Percentiles rank a stretch among this genome's conserved stretches.
These are phyloP conservation scores for Phallusia fumigata DNA, from an alignment of 23 tunicate genomes.

Conservation along the genomic window DNA sequence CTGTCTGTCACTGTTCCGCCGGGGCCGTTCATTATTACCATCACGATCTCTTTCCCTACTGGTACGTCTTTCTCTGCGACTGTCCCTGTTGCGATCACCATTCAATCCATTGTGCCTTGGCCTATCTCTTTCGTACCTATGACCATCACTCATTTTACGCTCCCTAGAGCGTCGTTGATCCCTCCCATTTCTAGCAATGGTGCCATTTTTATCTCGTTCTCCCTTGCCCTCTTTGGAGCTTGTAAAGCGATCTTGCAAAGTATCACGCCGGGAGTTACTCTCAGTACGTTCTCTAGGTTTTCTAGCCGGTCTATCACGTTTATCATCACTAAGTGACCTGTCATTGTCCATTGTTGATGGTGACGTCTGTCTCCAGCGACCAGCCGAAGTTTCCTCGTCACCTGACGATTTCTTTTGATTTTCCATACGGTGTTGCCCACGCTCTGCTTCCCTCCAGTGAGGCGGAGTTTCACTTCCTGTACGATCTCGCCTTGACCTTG, in stretches of 20 bases:
- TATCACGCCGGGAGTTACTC: neutral
- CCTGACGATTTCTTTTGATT: neutral
- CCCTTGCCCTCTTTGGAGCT: constrained; percentile 1
- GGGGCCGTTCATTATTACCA: neutral
- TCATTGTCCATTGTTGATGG: constrained; percentile 36
- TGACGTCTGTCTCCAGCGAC: constrained; percentile 56
- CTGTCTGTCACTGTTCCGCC: neutral
- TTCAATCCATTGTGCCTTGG: neutral
- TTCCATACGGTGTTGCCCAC: constrained; percentile 60
- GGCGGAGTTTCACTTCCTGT: constrained; percentile 95
- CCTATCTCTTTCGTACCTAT: neutral
- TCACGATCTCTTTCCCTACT: neutral
- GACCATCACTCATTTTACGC: constrained; percentile 21
- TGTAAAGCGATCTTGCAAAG: constrained; percentile 7
- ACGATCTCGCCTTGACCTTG: constrained; percentile 42
- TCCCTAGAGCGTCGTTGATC: neutral
- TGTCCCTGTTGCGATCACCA: neutral
- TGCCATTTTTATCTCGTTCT: neutral
- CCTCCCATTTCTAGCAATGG: neutral
- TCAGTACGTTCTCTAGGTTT: constrained; percentile 1
- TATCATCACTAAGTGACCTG: constrained; percentile 50
- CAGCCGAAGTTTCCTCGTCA: constrained; percentile 18
- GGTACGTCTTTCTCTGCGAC: neutral
- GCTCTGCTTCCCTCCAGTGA: constrained; percentile 97
- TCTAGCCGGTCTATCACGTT: constrained; percentile 11